Base-by-base conservation (phyloP, 37 sponge, comb jelly and placozoan genomes). In the Agelas oroides region DNA sequence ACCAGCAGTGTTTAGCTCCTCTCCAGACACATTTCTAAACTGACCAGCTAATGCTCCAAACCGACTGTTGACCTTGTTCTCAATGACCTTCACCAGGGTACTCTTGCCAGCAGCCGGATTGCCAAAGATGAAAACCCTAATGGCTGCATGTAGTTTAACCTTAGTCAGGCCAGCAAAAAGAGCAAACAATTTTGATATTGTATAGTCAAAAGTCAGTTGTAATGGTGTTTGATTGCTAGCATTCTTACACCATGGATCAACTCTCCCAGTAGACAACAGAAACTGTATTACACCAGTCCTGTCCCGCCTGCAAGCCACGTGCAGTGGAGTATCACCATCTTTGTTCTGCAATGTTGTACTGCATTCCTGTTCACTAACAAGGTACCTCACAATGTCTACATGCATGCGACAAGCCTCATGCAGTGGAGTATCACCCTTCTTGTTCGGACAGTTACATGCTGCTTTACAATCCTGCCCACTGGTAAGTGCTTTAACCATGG, bases 61-160 rank as follows among this genome's bases (percentile, higher is more conserved):
- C 46, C 46, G 46, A 46, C 46, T 46, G 8, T 3, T 46, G 46
- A 46, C 46, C 62, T 61, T 25, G n/a, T 23, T 61, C n/a, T 23
- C 25, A 27, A 61, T 25, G n/a, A 73, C 71, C 32, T 67, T 58
- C 27, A 82, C 58, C 17, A 82, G 83, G 5, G 83, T 82, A 52
- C 83, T 82, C 64, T 82, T 82, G 19, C 83, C 83, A 82, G 54
- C 35, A 11, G 14, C 24, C 20, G 83, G 33, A 61, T 82, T 71
- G 31, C 83, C 83, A 17, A 82, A 46, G n/a, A 82, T 30, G 55
- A 67, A 54, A 2, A 72, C 31, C 23, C 34, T 58, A 35, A 59
- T 24, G 21, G 28, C 32, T 27, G 34, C 31, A 58, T 14, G 77
- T 36, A 27, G 2, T 2, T 3, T 55, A 19, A 11, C 56, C 13